Conservation (phyloP, 2,888 invertebrate genomes). For the Drosophila kokeensis region DNA sequence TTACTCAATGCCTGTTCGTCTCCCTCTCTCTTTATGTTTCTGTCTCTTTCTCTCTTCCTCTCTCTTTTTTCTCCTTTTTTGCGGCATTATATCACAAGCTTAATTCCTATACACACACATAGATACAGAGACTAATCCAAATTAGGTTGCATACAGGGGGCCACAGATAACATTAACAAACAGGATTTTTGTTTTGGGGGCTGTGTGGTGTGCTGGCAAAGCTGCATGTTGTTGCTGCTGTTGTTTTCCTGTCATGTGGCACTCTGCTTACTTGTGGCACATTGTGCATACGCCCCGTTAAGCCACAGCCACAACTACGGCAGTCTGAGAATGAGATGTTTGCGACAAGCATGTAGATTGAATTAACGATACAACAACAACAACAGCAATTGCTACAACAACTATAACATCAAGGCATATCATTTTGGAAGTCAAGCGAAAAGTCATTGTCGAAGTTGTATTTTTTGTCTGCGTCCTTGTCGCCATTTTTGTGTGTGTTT, state of each 20-base stretch:
- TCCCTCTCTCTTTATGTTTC: slow-evolving; percentile 24
- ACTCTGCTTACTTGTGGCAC: slow-evolving; percentile 43
- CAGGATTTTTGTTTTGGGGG: slow-evolving; percentile 16
- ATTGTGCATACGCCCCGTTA: slow-evolving; percentile 70
- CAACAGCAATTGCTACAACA: slow-evolving; percentile 20
- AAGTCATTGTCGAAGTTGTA: slow-evolving; percentile 72
- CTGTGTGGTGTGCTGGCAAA: slow-evolving; percentile 16
- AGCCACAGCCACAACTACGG: slow-evolving; percentile 3
- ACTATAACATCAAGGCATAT: slow-evolving; percentile 40
- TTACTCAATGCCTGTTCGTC: slow-evolving; percentile 62
- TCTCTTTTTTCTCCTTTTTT: slow-evolving; percentile 41
- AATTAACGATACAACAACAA: slow-evolving; percentile 64
- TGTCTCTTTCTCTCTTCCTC: background rate
- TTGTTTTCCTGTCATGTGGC: slow-evolving; percentile 6
- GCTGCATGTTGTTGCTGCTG: slow-evolving; percentile 28
- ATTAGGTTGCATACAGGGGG: slow-evolving; percentile 54
- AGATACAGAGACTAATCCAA: slow-evolving; percentile 59
- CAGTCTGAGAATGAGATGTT: slow-evolving; percentile 37
- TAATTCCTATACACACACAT: slow-evolving; percentile 61
- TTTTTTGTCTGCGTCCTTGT: slow-evolving; percentile 13
- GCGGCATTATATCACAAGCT: slow-evolving; percentile 72
- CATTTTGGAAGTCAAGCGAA: slow-evolving; percentile 68
- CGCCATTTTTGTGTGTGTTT: slow-evolving; percentile 66
- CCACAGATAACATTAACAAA: slow-evolving; percentile 48
- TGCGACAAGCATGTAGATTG: slow-evolving; percentile 66